Evolutionary conservation across 2,113 vertebrate genomes (phyloP), one percentile per base, ranked within the genome.

Genomic region (Scolopax mira): DNA sequence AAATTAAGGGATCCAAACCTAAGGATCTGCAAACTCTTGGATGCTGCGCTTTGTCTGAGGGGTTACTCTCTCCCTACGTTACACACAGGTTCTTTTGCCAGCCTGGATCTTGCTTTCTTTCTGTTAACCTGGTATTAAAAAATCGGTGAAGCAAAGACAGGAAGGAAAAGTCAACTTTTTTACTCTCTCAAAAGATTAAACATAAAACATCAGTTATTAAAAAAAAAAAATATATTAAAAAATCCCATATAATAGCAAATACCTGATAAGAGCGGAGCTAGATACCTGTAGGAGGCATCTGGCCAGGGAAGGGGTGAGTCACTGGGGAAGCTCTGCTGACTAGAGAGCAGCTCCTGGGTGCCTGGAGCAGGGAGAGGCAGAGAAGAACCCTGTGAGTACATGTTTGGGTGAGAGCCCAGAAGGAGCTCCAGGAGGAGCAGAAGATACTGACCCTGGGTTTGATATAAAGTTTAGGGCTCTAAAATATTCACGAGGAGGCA

Each of bases 241-340:
- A 58, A 78, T 44, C 5, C 17, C 44, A 58, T 57, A 69, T 49
- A 89, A 85, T 41, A 90, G 52, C 79, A 85, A 89, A 88, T 93
- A 97, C 93, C 93, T 97, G 92, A 89, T 62, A 18, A 85, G 4
- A 91, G 92, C 85, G 87, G 92, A 94, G 88, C 90, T 90, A 97
- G 88, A 93, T 55, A 72, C 79, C 90, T 91, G 88, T 31, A 94
- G 70, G 22, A 95, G 66, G 90, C 88, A 94, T 74, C 81, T 94
- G 81, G 79, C 62, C 92, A 95, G 85, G 52, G 31, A 93, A 95
- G 17, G 81, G 44, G 44, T 64, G 70, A 93, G 81, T 48, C 91
- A 88, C 85, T 75, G 81, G 80, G 92, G 52, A 96, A 91, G 93
- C 66, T 93, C 69, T 96, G 89, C 85, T 91, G 85, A 82, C 85